Evolutionary conservation across 2,113 vertebrate species (phyloP), one percentile per base, ranked within the genome.

Genomic region (Rhea pennata): DNA sequence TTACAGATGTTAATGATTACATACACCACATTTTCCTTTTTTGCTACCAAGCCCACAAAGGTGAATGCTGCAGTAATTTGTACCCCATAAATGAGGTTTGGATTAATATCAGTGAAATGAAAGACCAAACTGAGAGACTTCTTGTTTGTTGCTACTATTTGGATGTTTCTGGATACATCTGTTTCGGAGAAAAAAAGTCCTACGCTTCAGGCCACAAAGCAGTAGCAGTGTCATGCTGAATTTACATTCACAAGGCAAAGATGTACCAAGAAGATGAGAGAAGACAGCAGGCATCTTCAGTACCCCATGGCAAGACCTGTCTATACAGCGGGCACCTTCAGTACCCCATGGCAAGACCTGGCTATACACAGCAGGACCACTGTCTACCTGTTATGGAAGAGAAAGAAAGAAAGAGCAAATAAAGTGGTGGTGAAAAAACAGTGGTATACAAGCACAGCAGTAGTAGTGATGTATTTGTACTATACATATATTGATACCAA

Each of bases 1-100:
- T 87, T 88, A 51, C 95, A 94, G 88, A 92, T 96, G 93, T 93
- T 93, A 91, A 64, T 82, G 67, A 92, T 96, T 94, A 92, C 3
- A 0, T 36, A 36, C 36, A 36, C 36, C 73, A 91, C 42, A 33
- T 94, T 95, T 95, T 69, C 36, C 66, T 50, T 96, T 96, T 92
- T 21, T 93, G 50, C 58, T 91, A 93, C 84, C 82, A 92, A 93
- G 88, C 44, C 48, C 82, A 48, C 24, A 74, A 89, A 92, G 59
- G 44, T 62, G 88, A 92, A 89, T 84, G 84, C 85, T 92, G 62
- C 66, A 79, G 48, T 89, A 91, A 90, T 90, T 96, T 96, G 83
- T 87, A 79, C 70, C 79, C 46, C 77, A 74, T 58, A 70, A 46
- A 80, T 72, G 90, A 93, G 82, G 78, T 91, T 51, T 93, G 62